These are phyloP conservation scores for Cygnus olor DNA, from an alignment of 2,797 vertebrate genomes.

Conservation along the genomic window DNA sequence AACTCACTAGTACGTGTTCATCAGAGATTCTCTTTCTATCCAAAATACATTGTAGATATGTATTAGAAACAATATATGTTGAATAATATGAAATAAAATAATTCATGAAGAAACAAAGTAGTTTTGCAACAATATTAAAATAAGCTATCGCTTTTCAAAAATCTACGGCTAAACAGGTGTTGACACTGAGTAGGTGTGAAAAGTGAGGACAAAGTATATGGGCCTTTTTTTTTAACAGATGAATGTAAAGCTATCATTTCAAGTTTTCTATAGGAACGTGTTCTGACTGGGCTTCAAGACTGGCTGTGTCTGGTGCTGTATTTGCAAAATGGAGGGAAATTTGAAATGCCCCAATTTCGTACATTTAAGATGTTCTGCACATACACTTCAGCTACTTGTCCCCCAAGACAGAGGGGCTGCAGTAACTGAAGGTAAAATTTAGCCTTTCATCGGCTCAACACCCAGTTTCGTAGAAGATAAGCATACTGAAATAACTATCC, in stretches of 20 bases:
- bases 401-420: background rate
- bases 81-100: constrained; percentile 47
- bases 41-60: background rate
- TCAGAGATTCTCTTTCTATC: constrained; percentile 56
- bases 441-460: background rate
- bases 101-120: constrained; percentile 28
- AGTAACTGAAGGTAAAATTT: background rate
- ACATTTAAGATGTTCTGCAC: background rate
- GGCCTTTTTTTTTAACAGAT: background rate
- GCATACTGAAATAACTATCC: background rate
- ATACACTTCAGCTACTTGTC: background rate
- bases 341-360: background rate
- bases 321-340: background rate
- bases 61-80: constrained; percentile 30
- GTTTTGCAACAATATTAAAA: background rate
- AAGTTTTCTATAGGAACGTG: background rate
- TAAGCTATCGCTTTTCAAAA: constrained; percentile 24
- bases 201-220: background rate
- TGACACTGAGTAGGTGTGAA: constrained; percentile 38
- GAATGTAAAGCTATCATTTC: background rate
- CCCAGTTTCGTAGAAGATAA: background rate
- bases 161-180: constrained; percentile 44
- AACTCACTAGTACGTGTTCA: constrained; percentile 61
- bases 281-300: background rate
- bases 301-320: background rate